phyloP scores from a whole-genome alignment of 2,797 vertebrate genomes.

The Hoplostethus atlanticus region DNA sequence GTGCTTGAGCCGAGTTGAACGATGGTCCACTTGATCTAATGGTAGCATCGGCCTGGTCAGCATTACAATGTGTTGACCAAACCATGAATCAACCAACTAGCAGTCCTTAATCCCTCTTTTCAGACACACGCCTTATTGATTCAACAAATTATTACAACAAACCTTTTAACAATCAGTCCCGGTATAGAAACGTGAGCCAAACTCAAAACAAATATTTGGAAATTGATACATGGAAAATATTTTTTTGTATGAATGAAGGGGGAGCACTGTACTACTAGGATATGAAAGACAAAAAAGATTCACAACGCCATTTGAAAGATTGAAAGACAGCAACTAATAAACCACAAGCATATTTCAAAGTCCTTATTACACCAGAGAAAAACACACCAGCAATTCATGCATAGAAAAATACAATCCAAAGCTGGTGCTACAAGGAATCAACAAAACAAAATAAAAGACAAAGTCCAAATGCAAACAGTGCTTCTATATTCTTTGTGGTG shows the following conservation, averaged over 20 bases:
- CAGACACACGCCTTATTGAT: slow-evolving; percentile 47
- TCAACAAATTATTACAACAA: slow-evolving; percentile 31
- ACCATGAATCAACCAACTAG: slow-evolving; percentile 60
- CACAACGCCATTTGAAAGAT: slow-evolving; percentile 28
- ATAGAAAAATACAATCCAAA: slow-evolving; percentile 21
- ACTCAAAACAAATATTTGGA: slow-evolving; percentile 11
- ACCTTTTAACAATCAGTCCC: background rate
- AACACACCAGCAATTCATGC: slow-evolving; percentile 16
- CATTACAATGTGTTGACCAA: slow-evolving; percentile 45
- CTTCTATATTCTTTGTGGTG: background rate
- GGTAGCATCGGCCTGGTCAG: slow-evolving; percentile 63
- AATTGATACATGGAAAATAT: slow-evolving; percentile 38
- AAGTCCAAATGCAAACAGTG: slow-evolving; percentile 38
- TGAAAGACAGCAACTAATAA: slow-evolving; percentile 28
- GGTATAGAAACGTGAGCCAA: slow-evolving; percentile 23
- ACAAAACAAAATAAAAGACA: slow-evolving; percentile 16
- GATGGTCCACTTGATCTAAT: slow-evolving; percentile 29
- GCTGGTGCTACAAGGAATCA: slow-evolving; percentile 31
- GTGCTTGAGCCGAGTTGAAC: slow-evolving; percentile 38
- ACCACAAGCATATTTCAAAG: slow-evolving; percentile 22
- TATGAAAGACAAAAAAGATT: slow-evolving; percentile 10
- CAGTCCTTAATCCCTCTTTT: slow-evolving; percentile 41
- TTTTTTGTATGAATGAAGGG: slow-evolving; percentile 1
- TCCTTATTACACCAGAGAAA: slow-evolving; percentile 34
- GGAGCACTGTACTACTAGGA: background rate